These are phyloP conservation scores for Dioctria linearis DNA, from an alignment of 2,888 invertebrate genomes.

Conservation along the genomic window DNA sequence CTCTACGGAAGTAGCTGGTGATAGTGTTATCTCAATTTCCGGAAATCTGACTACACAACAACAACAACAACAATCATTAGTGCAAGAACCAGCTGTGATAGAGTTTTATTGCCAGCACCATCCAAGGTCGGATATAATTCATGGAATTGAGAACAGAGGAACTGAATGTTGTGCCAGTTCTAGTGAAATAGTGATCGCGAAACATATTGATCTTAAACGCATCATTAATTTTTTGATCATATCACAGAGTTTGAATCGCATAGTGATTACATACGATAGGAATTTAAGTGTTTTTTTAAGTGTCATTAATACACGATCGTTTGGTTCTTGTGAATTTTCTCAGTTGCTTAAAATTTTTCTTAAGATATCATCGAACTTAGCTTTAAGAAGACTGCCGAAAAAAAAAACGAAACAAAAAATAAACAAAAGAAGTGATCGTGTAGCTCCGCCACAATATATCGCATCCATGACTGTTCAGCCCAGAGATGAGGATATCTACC, in stretches of 20 bases:
- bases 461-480: slow-evolving; percentile 37
- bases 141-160: slow-evolving; percentile 5
- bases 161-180: not conserved
- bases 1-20: slow-evolving; percentile 38
- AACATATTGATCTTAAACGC: slow-evolving; percentile 58
- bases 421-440: not conserved
- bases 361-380: not conserved
- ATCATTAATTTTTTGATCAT: slow-evolving; percentile 60
- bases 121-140: slow-evolving; percentile 29
- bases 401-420: not conserved
- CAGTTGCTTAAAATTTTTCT: slow-evolving; percentile 25
- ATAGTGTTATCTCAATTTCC: slow-evolving; percentile 25
- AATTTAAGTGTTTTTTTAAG: slow-evolving; percentile 60
- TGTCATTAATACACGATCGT: slow-evolving; percentile 24
- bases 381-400: not conserved
- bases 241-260: slow-evolving; percentile 62
- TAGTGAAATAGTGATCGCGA: slow-evolving; percentile 31
- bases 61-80: not conserved
- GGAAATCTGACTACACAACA: not conserved
- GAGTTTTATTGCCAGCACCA: not conserved
- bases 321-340: slow-evolving; percentile 14
- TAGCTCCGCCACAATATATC: not conserved
- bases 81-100: slow-evolving; percentile 20
- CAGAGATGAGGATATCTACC: slow-evolving; percentile 69
- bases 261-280: slow-evolving; percentile 62